Evolutionary conservation across 2,113 vertebrate species (phyloP), one percentile per base, ranked within the genome.

Genomic region (Phalacrocorax aristotelis): DNA sequence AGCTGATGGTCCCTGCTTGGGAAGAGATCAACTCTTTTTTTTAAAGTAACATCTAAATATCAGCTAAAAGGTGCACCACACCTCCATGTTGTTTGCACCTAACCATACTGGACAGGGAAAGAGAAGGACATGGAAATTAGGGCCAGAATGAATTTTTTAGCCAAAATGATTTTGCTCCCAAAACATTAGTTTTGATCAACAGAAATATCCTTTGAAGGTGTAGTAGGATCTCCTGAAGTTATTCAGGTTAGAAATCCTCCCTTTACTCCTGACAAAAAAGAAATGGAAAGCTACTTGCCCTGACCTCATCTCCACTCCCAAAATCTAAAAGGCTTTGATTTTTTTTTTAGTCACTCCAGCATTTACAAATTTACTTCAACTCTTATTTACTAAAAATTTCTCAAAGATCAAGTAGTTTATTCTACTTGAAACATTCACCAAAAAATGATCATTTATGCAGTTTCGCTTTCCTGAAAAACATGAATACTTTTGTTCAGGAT

Each of bases 401-500:
- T 89, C 34, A 83, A 60, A 61, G 26, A 69, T 80, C 20, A n/a
- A 83, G 64, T 23, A 51, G 26, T 62, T 96, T 85, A 6, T 75
- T 52, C 9, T 62, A 23, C 51, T 38, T 75, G 62, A 92, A 93
- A 78, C 44, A 20, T 71, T 81, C 25, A 55, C 15, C 15, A 42
- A 19, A 19, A 85, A 94, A 88, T 54, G 5, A 51, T 74, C 1
- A 66, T 65, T 80, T 65, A 36, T 2, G 10, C 58, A 62, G 70
- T 80, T 93, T 91, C 10, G 0, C 15, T 83, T 90, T 95, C 78
- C 58, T 93, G 90, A 89, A 90, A 88, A 94, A 90, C 90, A 44
- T 23, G 26, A 79, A 20, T 48, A 15, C 20, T 92, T 96, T 85
- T 94, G 49, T 62, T 93, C 84, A 83, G 51, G 82, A 83, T 80